These are phyloP conservation scores for Kobus ellipsiprymnus DNA, from an alignment of 2,113 vertebrate species.

Conservation along the genomic window DNA sequence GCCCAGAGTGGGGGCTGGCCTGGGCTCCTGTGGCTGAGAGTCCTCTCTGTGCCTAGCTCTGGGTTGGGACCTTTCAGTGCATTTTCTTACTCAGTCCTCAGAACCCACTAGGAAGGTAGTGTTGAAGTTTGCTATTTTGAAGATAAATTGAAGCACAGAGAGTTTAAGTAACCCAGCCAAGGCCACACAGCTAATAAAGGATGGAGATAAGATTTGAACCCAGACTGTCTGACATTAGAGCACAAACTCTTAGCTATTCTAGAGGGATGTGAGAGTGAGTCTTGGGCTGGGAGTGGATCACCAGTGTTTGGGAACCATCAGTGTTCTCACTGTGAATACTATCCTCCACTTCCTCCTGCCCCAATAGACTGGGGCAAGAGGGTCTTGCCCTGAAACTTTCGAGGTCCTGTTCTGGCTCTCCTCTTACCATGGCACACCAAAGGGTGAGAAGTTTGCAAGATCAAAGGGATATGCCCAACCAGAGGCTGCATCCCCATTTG, in stretches of 20 bases:
- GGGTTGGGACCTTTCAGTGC: background rate
- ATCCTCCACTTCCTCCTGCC: background rate
- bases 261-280: background rate
- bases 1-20: background rate
- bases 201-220: background rate
- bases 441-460: background rate
- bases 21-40: background rate
- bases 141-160: background rate
- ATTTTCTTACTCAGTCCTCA: background rate
- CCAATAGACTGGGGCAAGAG: background rate
- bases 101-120: background rate
- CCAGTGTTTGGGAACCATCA: background rate
- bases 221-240: background rate
- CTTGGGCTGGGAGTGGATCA: background rate
- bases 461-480: background rate
- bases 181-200: background rate
- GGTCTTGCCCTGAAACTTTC: background rate
- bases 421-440: background rate
- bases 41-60: background rate
- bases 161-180: background rate
- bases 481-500: background rate
- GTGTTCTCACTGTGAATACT: background rate
- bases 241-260: background rate
- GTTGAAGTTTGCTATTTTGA: background rate
- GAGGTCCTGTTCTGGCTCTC: background rate